Base-by-base conservation (phyloP, 2,113 vertebrate species). In the Spea bombifrons region DNA sequence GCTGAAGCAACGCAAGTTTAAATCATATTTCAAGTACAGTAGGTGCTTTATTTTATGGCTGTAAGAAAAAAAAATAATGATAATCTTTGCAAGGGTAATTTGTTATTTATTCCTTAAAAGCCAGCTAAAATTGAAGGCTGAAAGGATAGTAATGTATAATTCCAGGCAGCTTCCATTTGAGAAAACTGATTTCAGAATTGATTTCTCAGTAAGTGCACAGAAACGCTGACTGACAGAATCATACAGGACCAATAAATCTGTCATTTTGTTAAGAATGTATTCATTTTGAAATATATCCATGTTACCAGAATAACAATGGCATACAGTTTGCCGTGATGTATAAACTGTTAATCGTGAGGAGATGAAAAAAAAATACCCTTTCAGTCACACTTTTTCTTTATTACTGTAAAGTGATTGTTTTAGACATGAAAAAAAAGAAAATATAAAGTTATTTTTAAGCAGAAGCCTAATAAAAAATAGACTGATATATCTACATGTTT, bases 201-300 rank as follows among this genome's bases (percentile, higher is more conserved):
- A 89, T 90, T 89, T 86, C 87, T 73, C 71, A 68, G 50, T 74
- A 74, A 66, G 83, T 79, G 83, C 43, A 76, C 74, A 84, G 86
- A 91, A 87, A 88, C 63, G 75, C 87, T 90, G 88, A 91, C 81
- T 88, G 90, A 90, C 88, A 89, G 87, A 86, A 87, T 86, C 87
- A 89, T 86, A 88, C 86, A 68, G 85, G 86, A 84, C 84, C 87
- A 88, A 90, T 90, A 84, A 85, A 84, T 85, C 90, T 85, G 83
- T 87, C 84, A 87, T 90, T 90, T 89, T 86, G 87, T 90, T 90
- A 91, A 90, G 85, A 90, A 86, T 85, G 84, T 85, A 88, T 91
- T 89, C 85, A 84, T 73, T 83, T 85, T 89, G 91, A 92, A 90
- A 83, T 78, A 83, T 89, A 86, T 90, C 88, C 59, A 0, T 80